Conservation (phyloP, 1,140 invertebrate species). For the Neodiprion pinetum region DNA sequence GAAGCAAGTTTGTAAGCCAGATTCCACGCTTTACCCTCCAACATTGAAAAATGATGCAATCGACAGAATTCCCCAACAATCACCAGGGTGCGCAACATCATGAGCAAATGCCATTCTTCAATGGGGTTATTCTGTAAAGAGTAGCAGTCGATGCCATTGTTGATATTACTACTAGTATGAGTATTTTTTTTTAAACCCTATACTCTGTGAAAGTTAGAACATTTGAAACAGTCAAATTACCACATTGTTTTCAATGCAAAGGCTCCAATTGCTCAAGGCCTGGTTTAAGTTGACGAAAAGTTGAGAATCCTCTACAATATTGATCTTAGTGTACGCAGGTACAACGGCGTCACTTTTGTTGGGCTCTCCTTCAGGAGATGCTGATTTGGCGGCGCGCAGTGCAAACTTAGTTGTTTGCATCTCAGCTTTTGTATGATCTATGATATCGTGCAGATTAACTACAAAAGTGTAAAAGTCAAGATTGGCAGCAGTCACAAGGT, state of each 20-base stretch:
- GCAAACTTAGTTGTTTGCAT: constrained; percentile 25
- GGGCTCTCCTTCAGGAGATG: constrained; percentile 6
- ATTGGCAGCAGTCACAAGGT: constrained; percentile 39
- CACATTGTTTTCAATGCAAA: constrained; percentile 38
- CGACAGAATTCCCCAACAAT: constrained; percentile 46
- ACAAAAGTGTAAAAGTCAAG: constrained; percentile 46
- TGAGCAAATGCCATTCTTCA: constrained; percentile 33
- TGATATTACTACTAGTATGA: no score
- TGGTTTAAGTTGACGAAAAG: constrained; percentile 34
- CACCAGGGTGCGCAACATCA: constrained; percentile 37
- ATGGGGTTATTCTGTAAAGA: constrained; percentile 31
- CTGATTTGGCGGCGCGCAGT: constrained; percentile 8
- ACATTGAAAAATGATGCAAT: constrained; percentile 40
- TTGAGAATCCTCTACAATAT: constrained; percentile 40
- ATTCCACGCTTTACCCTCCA: constrained; percentile 43
- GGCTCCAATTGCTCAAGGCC: constrained; percentile 43
- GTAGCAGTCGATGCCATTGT: not conserved
- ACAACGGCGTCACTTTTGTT: constrained; percentile 34
- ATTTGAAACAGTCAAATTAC: constrained; percentile 25
- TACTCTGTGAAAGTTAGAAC: not conserved
- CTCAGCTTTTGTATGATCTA: constrained; percentile 30
- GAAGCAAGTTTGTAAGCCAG: constrained; percentile 41
- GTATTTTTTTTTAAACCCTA: no score
- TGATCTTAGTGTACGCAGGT: constrained; percentile 48
- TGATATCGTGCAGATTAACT: constrained; percentile 34